Evolutionary conservation across 2,888 invertebrate genomes (phyloP), one percentile per base, ranked within the genome.

Genomic region (Polydrusus tereticollis): DNA sequence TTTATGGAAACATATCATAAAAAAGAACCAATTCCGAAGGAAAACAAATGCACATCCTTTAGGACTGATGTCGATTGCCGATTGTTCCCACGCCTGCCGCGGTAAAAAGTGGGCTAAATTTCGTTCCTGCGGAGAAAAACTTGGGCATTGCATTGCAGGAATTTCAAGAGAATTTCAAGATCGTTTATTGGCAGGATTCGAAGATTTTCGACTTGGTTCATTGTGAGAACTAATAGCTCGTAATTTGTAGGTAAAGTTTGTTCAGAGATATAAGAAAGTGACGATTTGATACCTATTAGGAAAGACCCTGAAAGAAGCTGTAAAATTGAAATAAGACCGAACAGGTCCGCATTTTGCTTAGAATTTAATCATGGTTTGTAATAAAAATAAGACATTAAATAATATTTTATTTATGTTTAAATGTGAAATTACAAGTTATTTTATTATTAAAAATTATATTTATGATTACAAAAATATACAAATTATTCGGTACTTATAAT

Each of bases 91-190:
- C 74, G 74, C 74, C 65, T 52, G 55, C 52, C 10, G 33, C 63
- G 43, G 33, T 72, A 72, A 74, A 74, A 74, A 74, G 50, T 72
- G 69, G 74, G 72, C 62, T 74, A 72, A 74, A 74, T 50, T 74
- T 68, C 60, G 69, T 62, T 69, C 69, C 66, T 73, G 73, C 69
- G 62, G 73, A 66, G 62, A 73, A 62, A 73, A 73, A 62, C 45
- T 60, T 64, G 60, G 69, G 50, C 69, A 60, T 43, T 45, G 69
- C 66, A 47, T 52, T 18, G 60, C 69, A 69, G 66, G 73, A 69
- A 73, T 73, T 69, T 57, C 50, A 20, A 26, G 73, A 47, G 73
- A 73, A 73, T 73, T 60, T 63, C 33, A 64, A 69, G 73, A 70
- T 70, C 73, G 73, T 69, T 73, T 70, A 73, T 73, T 73, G 73